phyloP scores from a whole-genome alignment of 2,888 invertebrate genomes.

The Microctonus aethiopoides region DNA sequence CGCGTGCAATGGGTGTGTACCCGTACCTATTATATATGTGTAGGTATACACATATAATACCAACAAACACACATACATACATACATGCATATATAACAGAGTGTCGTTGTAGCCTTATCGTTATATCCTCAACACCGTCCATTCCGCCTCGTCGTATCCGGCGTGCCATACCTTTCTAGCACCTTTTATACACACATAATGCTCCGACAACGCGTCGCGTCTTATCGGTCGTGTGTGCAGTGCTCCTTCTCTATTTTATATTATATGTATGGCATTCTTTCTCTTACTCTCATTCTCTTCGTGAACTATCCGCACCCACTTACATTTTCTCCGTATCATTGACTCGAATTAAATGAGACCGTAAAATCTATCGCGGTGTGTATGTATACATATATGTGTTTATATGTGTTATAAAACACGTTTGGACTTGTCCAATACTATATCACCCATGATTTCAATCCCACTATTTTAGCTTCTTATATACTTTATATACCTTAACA shows the following conservation, averaged over 20 bases:
- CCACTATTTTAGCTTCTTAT: constrained; percentile 5
- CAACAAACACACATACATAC: too few relatives aligned
- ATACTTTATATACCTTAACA: not conserved
- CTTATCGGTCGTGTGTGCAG: constrained; percentile 15
- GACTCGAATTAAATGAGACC: constrained; percentile 20
- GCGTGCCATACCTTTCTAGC: not conserved
- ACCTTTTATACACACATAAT: not conserved
- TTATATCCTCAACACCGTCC: constrained; percentile 10
- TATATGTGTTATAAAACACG: not conserved
- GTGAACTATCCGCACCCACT: constrained; percentile 20
- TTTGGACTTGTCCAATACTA: not conserved
- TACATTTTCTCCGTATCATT: constrained; percentile 18
- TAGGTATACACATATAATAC: not conserved
- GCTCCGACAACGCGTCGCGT: constrained; percentile 5
- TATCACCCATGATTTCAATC: not conserved
- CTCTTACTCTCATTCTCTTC: not conserved
- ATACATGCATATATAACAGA: too few relatives aligned
- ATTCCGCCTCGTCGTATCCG: constrained; percentile 21
- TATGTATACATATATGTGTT: not conserved
- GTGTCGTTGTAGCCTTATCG: constrained; percentile 15
- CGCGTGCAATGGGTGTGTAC: constrained; percentile 2
- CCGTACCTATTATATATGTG: not conserved
- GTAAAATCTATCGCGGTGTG: constrained; percentile 2
- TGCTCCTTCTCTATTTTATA: not conserved
- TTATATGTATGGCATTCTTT: not conserved